Evolutionary conservation across 1,140 invertebrate genomes (phyloP).

Genomic region (Leucophenga varia): DNA sequence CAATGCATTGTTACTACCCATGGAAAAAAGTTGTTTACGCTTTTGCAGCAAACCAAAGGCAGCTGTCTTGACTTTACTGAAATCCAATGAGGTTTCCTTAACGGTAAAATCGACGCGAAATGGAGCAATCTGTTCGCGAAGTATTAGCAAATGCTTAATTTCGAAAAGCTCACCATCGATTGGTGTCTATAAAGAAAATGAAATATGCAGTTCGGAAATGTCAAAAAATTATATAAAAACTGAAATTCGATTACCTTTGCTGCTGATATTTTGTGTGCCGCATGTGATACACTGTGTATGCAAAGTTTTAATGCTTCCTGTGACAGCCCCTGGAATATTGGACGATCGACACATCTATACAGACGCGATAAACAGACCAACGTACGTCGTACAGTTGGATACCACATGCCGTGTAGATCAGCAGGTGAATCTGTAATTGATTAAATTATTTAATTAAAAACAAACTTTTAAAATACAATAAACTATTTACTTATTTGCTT

Average conservation of each 20-base stretch:
- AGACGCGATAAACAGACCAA: slow-evolving; percentile 93
- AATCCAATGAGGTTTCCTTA: slow-evolving; percentile 89
- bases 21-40: slow-evolving; percentile 80
- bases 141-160: slow-evolving; percentile 95
- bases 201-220: too few species aligned
- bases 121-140: slow-evolving; percentile 96
- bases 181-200: slow-evolving; percentile 59
- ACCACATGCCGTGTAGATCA: slow-evolving; percentile 99
- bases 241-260: slow-evolving; percentile 59
- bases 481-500: slow-evolving; percentile 41
- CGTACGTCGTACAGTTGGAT: slow-evolving; percentile 92
- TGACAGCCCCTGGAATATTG: slow-evolving; percentile 94
- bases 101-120: slow-evolving; percentile 96
- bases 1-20: slow-evolving; percentile 87
- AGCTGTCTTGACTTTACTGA: slow-evolving; percentile 83
- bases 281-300: slow-evolving; percentile 83
- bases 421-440: slow-evolving; percentile 75
- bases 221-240: background rate
- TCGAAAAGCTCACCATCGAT: slow-evolving; percentile 96
- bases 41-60: slow-evolving; percentile 86
- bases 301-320: slow-evolving; percentile 93
- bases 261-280: slow-evolving; percentile 69
- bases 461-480: background rate
- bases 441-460: slow-evolving; percentile 1
- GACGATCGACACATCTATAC: slow-evolving; percentile 91